These are phyloP conservation scores for Brienomyrus brachyistius DNA, from an alignment of 2,113 vertebrate genomes.

Conservation along the genomic window DNA sequence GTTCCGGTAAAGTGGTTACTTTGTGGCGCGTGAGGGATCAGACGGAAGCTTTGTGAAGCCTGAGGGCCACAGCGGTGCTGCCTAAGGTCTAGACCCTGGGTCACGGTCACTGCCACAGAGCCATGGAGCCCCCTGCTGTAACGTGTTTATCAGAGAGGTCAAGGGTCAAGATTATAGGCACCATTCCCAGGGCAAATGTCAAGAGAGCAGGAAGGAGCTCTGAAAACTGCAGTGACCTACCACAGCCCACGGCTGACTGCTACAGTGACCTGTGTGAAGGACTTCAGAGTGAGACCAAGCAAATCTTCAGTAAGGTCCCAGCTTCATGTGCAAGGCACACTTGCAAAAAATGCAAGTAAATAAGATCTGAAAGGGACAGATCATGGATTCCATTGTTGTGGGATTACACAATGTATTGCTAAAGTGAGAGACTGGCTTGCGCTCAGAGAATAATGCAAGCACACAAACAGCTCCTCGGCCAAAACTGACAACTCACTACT, in stretches of 20 bases:
- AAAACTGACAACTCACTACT: neutral
- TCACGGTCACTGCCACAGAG: neutral
- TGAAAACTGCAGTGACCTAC: neutral
- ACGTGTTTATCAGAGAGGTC: slow-evolving; percentile 24
- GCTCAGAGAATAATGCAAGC: neutral
- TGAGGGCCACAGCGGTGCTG: neutral
- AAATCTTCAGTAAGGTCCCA: neutral
- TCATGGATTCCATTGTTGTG: neutral
- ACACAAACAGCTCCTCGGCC: neutral
- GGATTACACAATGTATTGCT: neutral
- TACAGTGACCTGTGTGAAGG: neutral
- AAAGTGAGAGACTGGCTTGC: neutral
- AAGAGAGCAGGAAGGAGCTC: neutral
- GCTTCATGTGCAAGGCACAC: neutral
- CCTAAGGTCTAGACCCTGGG: neutral
- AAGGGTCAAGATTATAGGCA: slow-evolving; percentile 10
- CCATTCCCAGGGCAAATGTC: slow-evolving; percentile 9
- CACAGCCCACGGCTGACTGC: neutral
- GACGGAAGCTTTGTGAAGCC: neutral
- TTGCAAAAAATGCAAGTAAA: neutral
- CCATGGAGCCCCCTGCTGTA: slow-evolving; percentile 4
- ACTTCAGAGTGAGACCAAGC: neutral
- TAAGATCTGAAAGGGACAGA: neutral
- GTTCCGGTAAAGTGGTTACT: neutral
- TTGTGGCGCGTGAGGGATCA: neutral